Conservation (phyloP, 2,113 vertebrate genomes). For the Pongo abelii region DNA sequence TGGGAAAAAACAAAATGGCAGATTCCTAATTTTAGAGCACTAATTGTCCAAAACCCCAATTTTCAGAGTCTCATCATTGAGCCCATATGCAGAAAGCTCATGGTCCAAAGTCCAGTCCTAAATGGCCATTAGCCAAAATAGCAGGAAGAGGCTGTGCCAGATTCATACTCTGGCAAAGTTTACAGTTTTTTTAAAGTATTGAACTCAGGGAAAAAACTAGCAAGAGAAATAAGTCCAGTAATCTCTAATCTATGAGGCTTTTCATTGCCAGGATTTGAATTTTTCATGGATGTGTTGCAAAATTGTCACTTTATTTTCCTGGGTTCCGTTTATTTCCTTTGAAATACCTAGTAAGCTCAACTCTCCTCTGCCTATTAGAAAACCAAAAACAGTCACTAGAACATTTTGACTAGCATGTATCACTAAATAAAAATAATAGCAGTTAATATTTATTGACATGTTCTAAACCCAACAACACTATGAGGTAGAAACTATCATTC, state of each 20-base stretch:
- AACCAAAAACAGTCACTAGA: neutral
- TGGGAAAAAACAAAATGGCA: neutral
- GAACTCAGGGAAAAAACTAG: neutral
- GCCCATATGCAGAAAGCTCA: neutral
- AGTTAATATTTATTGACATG: neutral
- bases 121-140: neutral
- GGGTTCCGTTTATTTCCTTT: neutral
- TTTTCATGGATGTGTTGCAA: neutral
- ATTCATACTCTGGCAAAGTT: slow-evolving; percentile 48
- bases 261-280: neutral
- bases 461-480: neutral
- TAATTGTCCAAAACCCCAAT: neutral
- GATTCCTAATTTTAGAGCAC: neutral
- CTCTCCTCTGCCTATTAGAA: neutral
- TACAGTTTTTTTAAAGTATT: neutral
- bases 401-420: neutral
- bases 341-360: neutral
- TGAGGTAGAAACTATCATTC: neutral
- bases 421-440: neutral
- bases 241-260: neutral
- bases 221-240: slow-evolving; percentile 2
- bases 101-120: neutral
- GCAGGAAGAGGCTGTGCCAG: neutral
- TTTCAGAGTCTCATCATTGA: neutral
- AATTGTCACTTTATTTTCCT: neutral